phyloP scores from a whole-genome alignment of 2,888 invertebrate genomes.

The Oscheius myriophilus region DNA sequence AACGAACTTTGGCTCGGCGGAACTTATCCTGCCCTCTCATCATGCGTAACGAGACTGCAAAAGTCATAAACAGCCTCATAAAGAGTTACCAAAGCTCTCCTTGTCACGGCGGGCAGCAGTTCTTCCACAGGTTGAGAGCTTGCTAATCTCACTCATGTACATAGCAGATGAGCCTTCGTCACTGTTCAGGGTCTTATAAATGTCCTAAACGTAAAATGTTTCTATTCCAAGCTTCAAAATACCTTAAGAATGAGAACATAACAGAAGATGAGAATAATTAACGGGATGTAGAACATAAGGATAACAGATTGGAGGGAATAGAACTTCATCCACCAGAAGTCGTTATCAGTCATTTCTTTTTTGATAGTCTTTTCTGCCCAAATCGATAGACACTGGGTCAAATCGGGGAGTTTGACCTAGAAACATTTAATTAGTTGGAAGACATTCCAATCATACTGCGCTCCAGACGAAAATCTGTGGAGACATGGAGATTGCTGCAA shows the following conservation, averaged over 20 bases:
- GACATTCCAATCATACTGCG: conserved; percentile 16
- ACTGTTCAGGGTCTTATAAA: conserved; percentile 53
- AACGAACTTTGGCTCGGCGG: conserved; percentile 53
- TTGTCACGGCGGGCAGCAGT: conserved; percentile 24
- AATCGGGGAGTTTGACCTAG: conserved; percentile 36
- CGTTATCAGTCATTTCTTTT: conserved; percentile 25
- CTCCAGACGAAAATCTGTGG: conserved; percentile 58
- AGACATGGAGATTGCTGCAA: conserved; percentile 48
- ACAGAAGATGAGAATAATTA: conserved; percentile 52
- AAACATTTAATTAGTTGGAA: background rate
- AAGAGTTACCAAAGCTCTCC: conserved; percentile 35
- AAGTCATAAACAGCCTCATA: background rate
- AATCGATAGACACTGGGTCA: conserved; percentile 53
- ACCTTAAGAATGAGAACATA: conserved; percentile 59
- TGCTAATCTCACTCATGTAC: conserved; percentile 53
- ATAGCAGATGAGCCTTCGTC: conserved; percentile 51
- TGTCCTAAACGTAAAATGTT: conserved; percentile 41
- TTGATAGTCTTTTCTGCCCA: conserved; percentile 42
- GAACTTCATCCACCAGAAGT: conserved; percentile 42
- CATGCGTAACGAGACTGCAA: conserved; percentile 48
- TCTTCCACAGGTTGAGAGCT: conserved; percentile 51
- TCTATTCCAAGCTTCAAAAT: background rate
- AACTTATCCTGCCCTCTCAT: conserved; percentile 59
- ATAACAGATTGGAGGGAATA: conserved; percentile 45
- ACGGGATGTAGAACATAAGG: conserved; percentile 57